Conservation (phyloP, 2,797 vertebrate genomes). For the Macropus fuliginosus region DNA sequence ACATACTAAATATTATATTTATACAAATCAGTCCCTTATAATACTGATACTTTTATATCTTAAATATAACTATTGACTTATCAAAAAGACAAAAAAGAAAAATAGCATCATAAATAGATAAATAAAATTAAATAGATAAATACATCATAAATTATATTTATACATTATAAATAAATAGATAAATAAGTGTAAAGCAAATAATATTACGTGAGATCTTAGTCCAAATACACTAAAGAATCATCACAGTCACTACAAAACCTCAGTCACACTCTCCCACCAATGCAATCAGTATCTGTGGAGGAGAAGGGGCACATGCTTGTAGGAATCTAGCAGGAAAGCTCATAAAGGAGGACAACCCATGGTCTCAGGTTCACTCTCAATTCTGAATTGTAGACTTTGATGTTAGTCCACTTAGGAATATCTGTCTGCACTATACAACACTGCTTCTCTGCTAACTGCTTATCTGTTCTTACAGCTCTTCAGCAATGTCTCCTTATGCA, state of each 20-base stretch:
- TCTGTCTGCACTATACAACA: neutral
- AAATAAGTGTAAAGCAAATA: neutral
- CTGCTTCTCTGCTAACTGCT: neutral
- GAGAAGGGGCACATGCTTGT: neutral
- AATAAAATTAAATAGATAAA: too few relatives aligned
- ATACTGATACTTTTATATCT: neutral
- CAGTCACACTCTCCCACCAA: neutral
- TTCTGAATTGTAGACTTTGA: neutral
- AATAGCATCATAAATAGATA: neutral
- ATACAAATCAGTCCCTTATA: neutral
- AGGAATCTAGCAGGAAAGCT: neutral
- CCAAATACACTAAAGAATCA: neutral
- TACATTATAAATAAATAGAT: too few relatives aligned
- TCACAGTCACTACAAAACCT: neutral
- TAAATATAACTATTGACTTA: neutral
- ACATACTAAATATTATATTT: neutral
- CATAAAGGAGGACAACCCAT: neutral
- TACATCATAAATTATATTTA: too few relatives aligned
- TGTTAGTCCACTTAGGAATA: neutral
- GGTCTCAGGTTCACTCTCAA: neutral
- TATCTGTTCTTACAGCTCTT: neutral
- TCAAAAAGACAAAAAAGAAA: neutral
- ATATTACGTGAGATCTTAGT: neutral
- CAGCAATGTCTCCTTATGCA: neutral
- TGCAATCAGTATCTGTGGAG: neutral